Base-by-base conservation (phyloP, 1,140 invertebrate species). In the Pteromalus puparum region DNA sequence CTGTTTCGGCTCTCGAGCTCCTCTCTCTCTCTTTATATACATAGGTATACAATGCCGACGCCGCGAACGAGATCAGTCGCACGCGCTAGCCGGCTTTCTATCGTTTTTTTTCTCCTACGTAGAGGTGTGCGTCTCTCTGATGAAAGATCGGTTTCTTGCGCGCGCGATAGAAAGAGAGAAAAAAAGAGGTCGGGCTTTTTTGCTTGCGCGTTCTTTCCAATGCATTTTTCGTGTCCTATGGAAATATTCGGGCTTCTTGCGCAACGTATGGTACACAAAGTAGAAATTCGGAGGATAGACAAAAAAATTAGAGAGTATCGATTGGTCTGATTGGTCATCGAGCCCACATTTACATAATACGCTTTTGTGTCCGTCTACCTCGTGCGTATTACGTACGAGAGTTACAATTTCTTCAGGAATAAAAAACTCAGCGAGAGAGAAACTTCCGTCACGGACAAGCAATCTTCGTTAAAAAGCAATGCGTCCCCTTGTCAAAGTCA, bases 251-350 rank as follows among this genome's bases (percentile, higher is more conserved):
- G 53, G 21, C 5, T n/a, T 48, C 9, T 48, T 48, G 21, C 53
- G 21, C 18, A n/a, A n/a, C 6, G 18, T 34, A 12, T 67, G 15
- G 65, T 68, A 42, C 30, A 34, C 4, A 34, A 70, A 80, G 70
- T 68, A 70, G 65, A 80, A 42, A 46, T 68, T n/a, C 42, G 12
- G 38, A 78, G 18, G 18, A 0, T 5, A n/a, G 21, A 18, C 24
- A 46, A 68, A 80, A 80, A 80, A 70, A 80, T 78, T 80, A 46
- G 75, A 79, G 30, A 80, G 34, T 42, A 10, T 42, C n/a, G n/a
- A 42, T 42, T 65, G n/a, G n/a, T n/a, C n/a, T n/a, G 30, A n/a
- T 18, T 53, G 28, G 48, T 61, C 48, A 65, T 48, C 13, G 24
- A 42, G 5, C 10, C 38, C 48, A 5, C 6, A 24, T 78, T 78